Base-by-base conservation (phyloP, 2,888 invertebrate species). In the Lutraria lutraria region DNA sequence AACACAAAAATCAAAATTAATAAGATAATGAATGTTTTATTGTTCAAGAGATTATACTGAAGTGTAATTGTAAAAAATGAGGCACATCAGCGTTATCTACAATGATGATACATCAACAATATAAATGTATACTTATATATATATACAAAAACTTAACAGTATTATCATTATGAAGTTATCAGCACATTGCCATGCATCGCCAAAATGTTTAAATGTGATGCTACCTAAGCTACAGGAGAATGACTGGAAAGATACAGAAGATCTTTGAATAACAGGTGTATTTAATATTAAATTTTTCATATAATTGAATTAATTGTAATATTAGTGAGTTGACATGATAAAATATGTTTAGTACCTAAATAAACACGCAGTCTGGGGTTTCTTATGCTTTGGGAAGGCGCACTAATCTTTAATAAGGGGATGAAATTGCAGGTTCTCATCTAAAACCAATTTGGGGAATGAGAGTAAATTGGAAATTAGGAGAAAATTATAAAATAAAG, bases 61-160 rank as follows among this genome's bases (percentile, higher is more conserved):
- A 56, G 56, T 68, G 25, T n/a, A 10, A n/a, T 10, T 68, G n/a
- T 68, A 68, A 68, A 6, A 68, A 25, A 68, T 68, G 63, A 68
- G 63, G 63, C 63, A 68, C 63, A 68, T 25, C 12, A 68, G n/a
- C 12, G 13, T 68, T n/a, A 68, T 25, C 63, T 25, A 4, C n/a
- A 68, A n/a, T 68, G 10, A 25, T 68, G 25, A 10, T 68, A 68
- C 63, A 68, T 68, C 2, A 68, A 68, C 63, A 68, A 68, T 68
- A 25, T 68, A 68, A 68, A 68, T 68, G 63, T 68, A 25, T 68
- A 68, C 63, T n/a, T 68, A 25, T 68, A n/a, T n/a, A 68, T 68
- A 68, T 68, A 68, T 68, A 68, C 63, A 68, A 68, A 56, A 68
- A 68, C 63, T 68, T 68, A 68, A 68, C 63, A 68, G 25, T 68